These are phyloP conservation scores for Tanaodytes sp. DNA, from an alignment of 2,888 invertebrate species.

Conservation along the genomic window DNA sequence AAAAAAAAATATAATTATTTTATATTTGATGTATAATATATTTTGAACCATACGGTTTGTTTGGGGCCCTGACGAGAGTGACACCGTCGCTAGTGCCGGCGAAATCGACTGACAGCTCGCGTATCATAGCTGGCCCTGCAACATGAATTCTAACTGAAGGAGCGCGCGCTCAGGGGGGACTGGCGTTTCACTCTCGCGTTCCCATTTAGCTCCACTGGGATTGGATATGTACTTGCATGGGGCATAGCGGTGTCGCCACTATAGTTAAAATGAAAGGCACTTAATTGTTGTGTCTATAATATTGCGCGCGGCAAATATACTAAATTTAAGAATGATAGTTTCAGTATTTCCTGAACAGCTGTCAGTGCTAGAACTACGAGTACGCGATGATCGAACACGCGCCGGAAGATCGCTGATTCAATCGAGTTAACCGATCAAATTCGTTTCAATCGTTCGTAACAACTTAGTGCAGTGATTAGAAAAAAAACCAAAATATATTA, in stretches of 20 bases:
- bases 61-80: background rate
- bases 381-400: conserved; percentile 59
- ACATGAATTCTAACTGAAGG: conserved; percentile 57
- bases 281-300: conserved; percentile 69
- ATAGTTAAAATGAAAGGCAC: conserved; percentile 72
- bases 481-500: no score
- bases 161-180: conserved; percentile 58
- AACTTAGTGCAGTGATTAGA: no score
- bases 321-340: conserved; percentile 70
- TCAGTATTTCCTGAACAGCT: conserved; percentile 73
- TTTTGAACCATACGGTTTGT: no score
- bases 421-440: conserved; percentile 2
- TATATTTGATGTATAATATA: no score
- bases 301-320: conserved; percentile 63
- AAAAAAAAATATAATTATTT: no score
- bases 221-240: conserved; percentile 58
- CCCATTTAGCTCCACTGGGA: conserved; percentile 67
- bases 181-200: conserved; percentile 72
- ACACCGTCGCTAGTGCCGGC: conserved; percentile 30
- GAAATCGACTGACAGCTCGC: conserved; percentile 46
- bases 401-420: conserved; percentile 59
- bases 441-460: background rate
- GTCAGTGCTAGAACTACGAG: conserved; percentile 71
- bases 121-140: conserved; percentile 50
- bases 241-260: conserved; percentile 67